Evolutionary conservation across 2,113 vertebrate species (phyloP).

Genomic region (Agapornis roseicollis): DNA sequence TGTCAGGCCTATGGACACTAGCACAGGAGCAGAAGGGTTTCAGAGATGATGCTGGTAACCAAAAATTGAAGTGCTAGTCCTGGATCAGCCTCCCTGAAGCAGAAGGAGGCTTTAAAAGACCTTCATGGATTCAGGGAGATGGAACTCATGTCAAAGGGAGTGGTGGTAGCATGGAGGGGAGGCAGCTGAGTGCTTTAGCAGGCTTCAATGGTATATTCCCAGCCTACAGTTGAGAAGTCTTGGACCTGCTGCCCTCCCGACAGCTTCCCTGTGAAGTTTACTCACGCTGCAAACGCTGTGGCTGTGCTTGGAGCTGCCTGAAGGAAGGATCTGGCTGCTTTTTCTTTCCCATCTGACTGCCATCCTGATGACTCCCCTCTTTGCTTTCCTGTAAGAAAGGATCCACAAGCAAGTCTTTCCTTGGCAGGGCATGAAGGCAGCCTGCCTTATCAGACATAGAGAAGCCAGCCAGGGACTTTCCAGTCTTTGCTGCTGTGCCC

Average conservation of each 20-base stretch:
- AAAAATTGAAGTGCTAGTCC: fast-evolving
- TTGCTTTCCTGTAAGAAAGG: not conserved
- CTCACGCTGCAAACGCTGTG: fast-evolving
- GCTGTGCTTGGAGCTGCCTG: not conserved
- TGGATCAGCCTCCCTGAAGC: not conserved
- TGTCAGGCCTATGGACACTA: not conserved
- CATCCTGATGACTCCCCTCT: not conserved
- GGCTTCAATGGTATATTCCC: not conserved
- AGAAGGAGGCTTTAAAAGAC: not conserved
- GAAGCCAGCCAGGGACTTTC: conserved; percentile 51
- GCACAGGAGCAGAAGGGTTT: not conserved
- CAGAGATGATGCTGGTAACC: not conserved
- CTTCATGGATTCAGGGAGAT: not conserved
- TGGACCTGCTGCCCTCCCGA: not conserved
- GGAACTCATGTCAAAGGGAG: not conserved
- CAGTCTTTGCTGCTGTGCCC: not conserved
- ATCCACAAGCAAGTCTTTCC: not conserved
- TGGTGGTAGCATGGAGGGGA: fast-evolving
- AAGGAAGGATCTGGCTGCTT: not conserved
- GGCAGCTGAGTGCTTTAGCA: not conserved
- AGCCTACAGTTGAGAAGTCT: not conserved
- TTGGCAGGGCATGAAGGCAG: not conserved
- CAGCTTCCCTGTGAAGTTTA: not conserved
- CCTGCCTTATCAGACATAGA: conserved; percentile 2
- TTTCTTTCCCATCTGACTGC: not conserved